A percentile compares a stretch with the other conserved stretches of the same genome.
Evolutionary conservation across 2,888 invertebrate genomes (phyloP).

Genomic region (Criorhina ranunculi): DNA sequence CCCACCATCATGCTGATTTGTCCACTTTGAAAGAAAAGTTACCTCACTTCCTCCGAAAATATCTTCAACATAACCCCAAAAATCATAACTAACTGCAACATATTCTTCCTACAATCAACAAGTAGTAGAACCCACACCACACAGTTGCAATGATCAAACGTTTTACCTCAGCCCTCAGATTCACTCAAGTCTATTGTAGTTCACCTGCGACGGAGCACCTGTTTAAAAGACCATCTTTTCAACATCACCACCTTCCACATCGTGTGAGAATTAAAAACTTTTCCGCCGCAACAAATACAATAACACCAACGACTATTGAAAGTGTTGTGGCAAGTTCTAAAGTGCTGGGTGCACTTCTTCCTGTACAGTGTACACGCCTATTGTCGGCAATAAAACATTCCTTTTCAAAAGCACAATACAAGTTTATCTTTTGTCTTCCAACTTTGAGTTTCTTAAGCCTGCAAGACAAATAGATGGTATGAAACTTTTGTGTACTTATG

Average conservation of each 20-base stretch:
- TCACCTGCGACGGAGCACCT: conserved; percentile 17
- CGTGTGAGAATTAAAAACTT: conserved; percentile 69
- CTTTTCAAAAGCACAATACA: conserved; percentile 52
- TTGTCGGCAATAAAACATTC: conserved; percentile 60
- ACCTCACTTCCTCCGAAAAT: too few species aligned
- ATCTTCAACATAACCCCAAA: too few species aligned
- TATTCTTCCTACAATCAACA: too few species aligned
- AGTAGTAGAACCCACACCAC: too few species aligned
- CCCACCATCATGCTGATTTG: too few species aligned
- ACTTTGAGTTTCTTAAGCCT: conserved; percentile 40
- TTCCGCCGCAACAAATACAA: conserved; percentile 38
- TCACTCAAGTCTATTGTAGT: conserved; percentile 34
- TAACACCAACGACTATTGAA: conserved; percentile 52
- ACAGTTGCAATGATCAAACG: too few species aligned
- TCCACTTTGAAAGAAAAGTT: too few species aligned
- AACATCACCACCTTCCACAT: conserved; percentile 24
- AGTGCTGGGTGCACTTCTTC: conserved; percentile 15
- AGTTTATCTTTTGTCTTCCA: conserved; percentile 66
- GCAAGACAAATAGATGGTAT: conserved; percentile 61
- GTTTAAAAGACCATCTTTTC: conserved; percentile 37
- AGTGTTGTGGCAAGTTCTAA: conserved; percentile 54
- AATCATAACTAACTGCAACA: too few species aligned
- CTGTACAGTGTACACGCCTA: conserved; percentile 12
- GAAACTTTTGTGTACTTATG: conserved; percentile 45
- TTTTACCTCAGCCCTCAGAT: conserved; percentile 1